These are phyloP conservation scores for Euschistus heros DNA, from an alignment of 1,140 invertebrate species.

Conservation along the genomic window DNA sequence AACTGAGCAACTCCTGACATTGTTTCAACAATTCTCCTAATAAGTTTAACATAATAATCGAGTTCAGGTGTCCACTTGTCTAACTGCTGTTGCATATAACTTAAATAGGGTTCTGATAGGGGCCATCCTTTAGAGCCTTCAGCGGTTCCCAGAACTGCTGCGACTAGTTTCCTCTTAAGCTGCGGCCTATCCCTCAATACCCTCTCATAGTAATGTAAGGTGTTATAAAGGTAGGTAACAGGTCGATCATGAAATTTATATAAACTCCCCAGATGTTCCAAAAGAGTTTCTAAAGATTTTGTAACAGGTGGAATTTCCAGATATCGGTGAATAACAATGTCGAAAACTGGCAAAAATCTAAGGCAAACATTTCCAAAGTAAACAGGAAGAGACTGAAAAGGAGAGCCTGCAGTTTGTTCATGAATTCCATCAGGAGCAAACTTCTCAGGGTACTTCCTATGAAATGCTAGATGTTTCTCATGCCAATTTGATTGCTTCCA, in stretches of 20 bases:
- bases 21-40: slow-evolving; percentile 73
- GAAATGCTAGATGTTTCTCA: slow-evolving; percentile 88
- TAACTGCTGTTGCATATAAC: slow-evolving; percentile 56
- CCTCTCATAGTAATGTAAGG: slow-evolving; percentile 88
- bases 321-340: slow-evolving; percentile 88
- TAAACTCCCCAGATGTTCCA: slow-evolving; percentile 82
- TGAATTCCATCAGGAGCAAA: slow-evolving; percentile 71
- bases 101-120: slow-evolving; percentile 73
- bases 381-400: slow-evolving; percentile 69
- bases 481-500: slow-evolving; percentile 98
- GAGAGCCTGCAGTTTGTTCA: slow-evolving; percentile 48
- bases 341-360: slow-evolving; percentile 82
- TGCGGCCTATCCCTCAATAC: slow-evolving; percentile 70
- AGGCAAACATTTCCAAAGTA: slow-evolving; percentile 96
- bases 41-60: slow-evolving; percentile 78
- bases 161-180: slow-evolving; percentile 74
- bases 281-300: slow-evolving; percentile 76
- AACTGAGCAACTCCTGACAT: slow-evolving; percentile 70
- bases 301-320: slow-evolving; percentile 77
- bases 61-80: slow-evolving; percentile 73
- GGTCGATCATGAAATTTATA: slow-evolving; percentile 97
- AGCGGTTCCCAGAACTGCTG: slow-evolving; percentile 69
- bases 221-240: slow-evolving; percentile 91
- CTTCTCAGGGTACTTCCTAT: slow-evolving; percentile 89
- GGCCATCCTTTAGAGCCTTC: slow-evolving; percentile 81